A percentile compares a stretch with the other conserved stretches of the same genome.
Conservation (phyloP, 2,888 invertebrate species). For the Drosophila glabriapex region DNA sequence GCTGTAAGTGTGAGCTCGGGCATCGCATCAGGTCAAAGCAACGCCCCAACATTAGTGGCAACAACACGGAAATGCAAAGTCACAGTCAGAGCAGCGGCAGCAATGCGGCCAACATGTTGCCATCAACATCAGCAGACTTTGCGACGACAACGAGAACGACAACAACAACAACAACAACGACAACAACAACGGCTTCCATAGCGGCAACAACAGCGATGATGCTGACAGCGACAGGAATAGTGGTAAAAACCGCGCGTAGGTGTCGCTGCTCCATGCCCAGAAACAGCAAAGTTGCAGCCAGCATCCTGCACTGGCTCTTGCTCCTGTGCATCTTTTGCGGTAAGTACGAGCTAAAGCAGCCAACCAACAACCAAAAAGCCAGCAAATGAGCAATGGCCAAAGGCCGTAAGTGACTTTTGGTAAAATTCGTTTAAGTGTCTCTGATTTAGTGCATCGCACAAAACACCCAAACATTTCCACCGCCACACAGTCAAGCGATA, state of each 20-base stretch:
- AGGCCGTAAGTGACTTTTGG: slow-evolving; percentile 68
- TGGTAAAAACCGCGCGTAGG: slow-evolving; percentile 55
- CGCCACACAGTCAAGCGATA: slow-evolving; percentile 50
- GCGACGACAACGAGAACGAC: slow-evolving; percentile 41
- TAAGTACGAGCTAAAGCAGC: slow-evolving; percentile 51
- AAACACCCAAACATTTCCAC: slow-evolving; percentile 22
- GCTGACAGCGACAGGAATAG: slow-evolving; percentile 17
- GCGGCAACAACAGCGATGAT: slow-evolving; percentile 4
- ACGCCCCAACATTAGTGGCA: slow-evolving; percentile 45
- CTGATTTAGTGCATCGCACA: slow-evolving; percentile 64
- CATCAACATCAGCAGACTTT: slow-evolving; percentile 50
- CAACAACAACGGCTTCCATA: slow-evolving; percentile 35
- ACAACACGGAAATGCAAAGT: slow-evolving; percentile 74
- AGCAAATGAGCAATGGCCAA: slow-evolving; percentile 62
- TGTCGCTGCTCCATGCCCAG: slow-evolving; percentile 46
- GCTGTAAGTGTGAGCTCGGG: slow-evolving; percentile 47
- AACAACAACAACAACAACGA: slow-evolving; percentile 29
- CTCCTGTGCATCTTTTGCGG: slow-evolving; percentile 61
- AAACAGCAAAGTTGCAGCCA: slow-evolving; percentile 28
- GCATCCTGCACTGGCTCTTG: slow-evolving; percentile 54
- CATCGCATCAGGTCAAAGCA: slow-evolving; percentile 53
- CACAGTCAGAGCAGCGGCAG: slow-evolving; percentile 32
- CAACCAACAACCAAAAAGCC: slow-evolving; percentile 18
- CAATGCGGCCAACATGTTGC: slow-evolving; percentile 63
- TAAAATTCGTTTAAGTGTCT: slow-evolving; percentile 73